Percentiles rank a stretch among this genome's conserved stretches.
Evolutionary conservation across 2,888 invertebrate genomes (phyloP).

Genomic region (Scelioninae gen. 2): DNA sequence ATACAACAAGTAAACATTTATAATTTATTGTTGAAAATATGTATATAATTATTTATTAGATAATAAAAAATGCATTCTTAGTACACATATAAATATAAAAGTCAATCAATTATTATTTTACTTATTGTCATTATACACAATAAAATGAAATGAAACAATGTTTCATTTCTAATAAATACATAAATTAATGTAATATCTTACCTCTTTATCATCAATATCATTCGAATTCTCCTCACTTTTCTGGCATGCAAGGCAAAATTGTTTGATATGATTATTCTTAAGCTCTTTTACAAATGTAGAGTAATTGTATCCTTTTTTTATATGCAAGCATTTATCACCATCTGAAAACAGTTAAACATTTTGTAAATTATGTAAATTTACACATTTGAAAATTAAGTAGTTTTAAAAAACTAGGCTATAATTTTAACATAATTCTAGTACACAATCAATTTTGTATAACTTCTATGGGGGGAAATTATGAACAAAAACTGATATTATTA

Average conservation of each 20-base stretch:
- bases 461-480: too few relatives aligned
- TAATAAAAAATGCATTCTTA: too few relatives aligned
- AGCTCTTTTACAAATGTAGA: conserved; percentile 57
- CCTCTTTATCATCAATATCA: conserved; percentile 76
- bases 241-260: conserved; percentile 79
- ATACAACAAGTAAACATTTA: conserved; percentile 1
- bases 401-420: too few relatives aligned
- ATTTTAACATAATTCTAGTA: too few relatives aligned
- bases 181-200: conserved; percentile 28
- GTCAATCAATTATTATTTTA: too few relatives aligned
- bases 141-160: too few relatives aligned
- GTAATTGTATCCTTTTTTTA: conserved; percentile 79
- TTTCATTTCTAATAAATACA: too few relatives aligned
- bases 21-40: not conserved
- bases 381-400: not conserved
- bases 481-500: too few relatives aligned
- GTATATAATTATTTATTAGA: too few relatives aligned
- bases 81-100: too few relatives aligned
- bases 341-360: not conserved
- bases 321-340: conserved; percentile 67
- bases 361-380: not conserved
- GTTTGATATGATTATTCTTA: conserved; percentile 72
- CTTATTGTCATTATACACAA: too few relatives aligned
- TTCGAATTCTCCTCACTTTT: conserved; percentile 76
- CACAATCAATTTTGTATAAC: too few relatives aligned